Evolutionary conservation across 2,113 vertebrate genomes (phyloP).

Genomic region (Zosterops borbonicus): DNA sequence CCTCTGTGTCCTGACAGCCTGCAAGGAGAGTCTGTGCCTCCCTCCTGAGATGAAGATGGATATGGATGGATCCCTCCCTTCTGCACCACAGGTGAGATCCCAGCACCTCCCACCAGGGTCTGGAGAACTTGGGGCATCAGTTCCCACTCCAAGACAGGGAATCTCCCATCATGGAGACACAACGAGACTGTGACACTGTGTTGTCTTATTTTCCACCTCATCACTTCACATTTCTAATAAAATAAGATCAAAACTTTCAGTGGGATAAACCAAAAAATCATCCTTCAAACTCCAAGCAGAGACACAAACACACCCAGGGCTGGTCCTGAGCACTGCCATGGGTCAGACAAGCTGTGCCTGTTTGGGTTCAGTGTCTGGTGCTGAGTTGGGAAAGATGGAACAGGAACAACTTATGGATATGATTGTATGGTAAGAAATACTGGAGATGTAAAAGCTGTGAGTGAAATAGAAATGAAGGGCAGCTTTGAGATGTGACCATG

Average conservation of each 20-base stretch:
- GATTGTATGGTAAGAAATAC: no score
- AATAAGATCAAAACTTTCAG: background rate
- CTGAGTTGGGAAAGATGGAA: no score
- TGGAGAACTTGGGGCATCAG: background rate
- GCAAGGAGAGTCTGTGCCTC: background rate
- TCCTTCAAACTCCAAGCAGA: background rate
- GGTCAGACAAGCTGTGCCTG: rapidly evolving
- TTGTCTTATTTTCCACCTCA: background rate
- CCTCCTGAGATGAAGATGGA: background rate
- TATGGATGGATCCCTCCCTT: background rate
- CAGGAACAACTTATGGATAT: no score
- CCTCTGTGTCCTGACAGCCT: background rate
- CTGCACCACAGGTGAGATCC: background rate
- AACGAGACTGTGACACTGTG: rapidly evolving
- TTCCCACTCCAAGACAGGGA: background rate
- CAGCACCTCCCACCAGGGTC: background rate
- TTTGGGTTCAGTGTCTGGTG: background rate
- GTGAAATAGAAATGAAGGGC: no score
- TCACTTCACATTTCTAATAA: background rate
- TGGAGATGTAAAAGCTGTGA: no score
- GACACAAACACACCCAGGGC: rapidly evolving
- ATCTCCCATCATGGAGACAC: background rate
- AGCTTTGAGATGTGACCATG: no score
- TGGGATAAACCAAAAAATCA: background rate
- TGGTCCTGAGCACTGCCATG: background rate